Base-by-base conservation (phyloP, 2,888 invertebrate genomes). In the Leistus spinibarbis region DNA sequence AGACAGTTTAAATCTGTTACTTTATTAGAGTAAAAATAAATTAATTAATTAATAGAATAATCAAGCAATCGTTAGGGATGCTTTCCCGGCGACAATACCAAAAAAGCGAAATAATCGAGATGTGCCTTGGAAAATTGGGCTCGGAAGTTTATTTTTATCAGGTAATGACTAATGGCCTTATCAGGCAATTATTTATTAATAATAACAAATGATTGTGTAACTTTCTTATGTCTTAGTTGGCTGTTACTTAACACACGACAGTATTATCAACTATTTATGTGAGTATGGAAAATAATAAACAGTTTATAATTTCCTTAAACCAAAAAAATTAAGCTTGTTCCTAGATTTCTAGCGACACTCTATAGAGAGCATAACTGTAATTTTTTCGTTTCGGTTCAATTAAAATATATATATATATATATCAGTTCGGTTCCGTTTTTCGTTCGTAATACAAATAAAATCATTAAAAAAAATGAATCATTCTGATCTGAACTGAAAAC, bases 61-160 rank as follows among this genome's bases (percentile, higher is more conserved):
- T 40, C 40, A 40, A 40, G 13, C 1, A 10, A 40, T 40, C 7
- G 24, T 4, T 10, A 40, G 40, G 7, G 40, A 60, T 17, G 54
- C 53, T 22, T 73, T 73, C 54, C 73, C 73, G 22, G 53, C 56
- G 23, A 73, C 67, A 60, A 73, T 66, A 17, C 73, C 73, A 20
- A 54, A 67, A 67, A 66, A 67, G 62, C 73, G 73, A 20, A 22
- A 53, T 16, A 67, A 67, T 67, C 27, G 62, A 16, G 73, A 66
- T 73, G 60, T 67, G 10, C 40, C 3, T 3, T 56, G 16, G 9
- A 57, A 67, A 62, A 17, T 53, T 20, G 3, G 27, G 5, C 53
- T 73, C 20, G 60, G 40, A 60, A 17, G 1, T 10, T n/a, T 60
- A 1, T 67, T 27, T 67, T 13, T 53, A n/a, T 13, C 17, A 73